A percentile compares a stretch with the other conserved stretches of the same genome.
These are phyloP conservation scores for Thera obeliscata DNA, from an alignment of 2,888 invertebrate genomes.

Conservation along the genomic window DNA sequence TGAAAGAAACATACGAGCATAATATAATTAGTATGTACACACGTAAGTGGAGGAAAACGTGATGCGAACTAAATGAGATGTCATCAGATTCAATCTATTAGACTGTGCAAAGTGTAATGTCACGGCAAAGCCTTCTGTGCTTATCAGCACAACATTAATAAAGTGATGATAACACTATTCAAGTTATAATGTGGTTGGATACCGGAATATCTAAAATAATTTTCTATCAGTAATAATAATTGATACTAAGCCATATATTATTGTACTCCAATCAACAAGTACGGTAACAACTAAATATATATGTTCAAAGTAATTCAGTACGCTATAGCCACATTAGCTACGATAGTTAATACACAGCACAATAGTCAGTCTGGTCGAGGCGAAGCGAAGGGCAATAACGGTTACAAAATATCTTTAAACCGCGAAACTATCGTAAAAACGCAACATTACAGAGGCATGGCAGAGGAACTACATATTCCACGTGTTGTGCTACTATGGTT, in stretches of 20 bases:
- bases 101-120: slow-evolving; percentile 7
- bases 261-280: too few relatives aligned
- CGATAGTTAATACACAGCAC: neutral
- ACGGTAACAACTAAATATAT: too few relatives aligned
- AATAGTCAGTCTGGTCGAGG: neutral
- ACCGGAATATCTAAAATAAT: too few relatives aligned
- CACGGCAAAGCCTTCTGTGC: slow-evolving; percentile 1
- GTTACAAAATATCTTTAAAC: slow-evolving; percentile 12
- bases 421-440: slow-evolving; percentile 9
- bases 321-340: neutral
- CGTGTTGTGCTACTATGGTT: neutral
- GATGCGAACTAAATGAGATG: slow-evolving; percentile 12
- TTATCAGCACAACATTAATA: slow-evolving; percentile 11
- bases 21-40: neutral
- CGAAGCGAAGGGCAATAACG: slow-evolving; percentile 5
- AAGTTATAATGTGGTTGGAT: neutral
- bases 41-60: slow-evolving; percentile 11
- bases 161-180: neutral
- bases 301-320: too few relatives aligned
- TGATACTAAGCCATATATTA: too few relatives aligned
- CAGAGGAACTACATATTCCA: neutral
- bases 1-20: too few relatives aligned
- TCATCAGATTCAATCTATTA: slow-evolving; percentile 23
- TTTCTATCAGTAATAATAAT: too few relatives aligned
- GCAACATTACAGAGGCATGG: slow-evolving; percentile 1